Evolutionary conservation across 2,797 vertebrate species (phyloP).

Genomic region (Chrosomus eos): DNA sequence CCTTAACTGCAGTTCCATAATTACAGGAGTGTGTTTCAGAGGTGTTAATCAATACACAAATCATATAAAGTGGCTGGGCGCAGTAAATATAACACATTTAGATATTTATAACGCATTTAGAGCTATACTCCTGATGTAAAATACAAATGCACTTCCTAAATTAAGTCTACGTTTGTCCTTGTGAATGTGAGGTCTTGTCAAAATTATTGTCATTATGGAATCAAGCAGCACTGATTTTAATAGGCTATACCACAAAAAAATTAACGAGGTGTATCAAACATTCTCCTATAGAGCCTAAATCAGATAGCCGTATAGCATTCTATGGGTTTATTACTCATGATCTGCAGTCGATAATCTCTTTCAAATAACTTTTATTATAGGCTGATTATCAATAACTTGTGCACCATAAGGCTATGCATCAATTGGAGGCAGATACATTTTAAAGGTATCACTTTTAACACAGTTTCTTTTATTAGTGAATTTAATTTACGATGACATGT

Average conservation of each 20-base stretch:
- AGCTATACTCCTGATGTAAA: not conserved
- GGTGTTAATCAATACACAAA: conserved; percentile 10
- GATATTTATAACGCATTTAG: conserved; percentile 3
- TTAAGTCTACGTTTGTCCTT: not conserved
- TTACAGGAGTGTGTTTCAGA: not conserved
- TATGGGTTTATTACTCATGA: not conserved
- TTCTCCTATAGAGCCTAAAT: not conserved
- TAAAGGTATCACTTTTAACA: not conserved
- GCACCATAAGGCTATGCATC: conserved; percentile 22
- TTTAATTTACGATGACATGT: not conserved
- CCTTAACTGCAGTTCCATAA: conserved; percentile 2
- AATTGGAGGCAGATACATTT: not conserved
- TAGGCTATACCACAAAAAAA: not conserved
- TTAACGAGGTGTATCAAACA: not conserved
- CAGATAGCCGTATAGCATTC: not conserved
- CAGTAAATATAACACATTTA: not conserved
- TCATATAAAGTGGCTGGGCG: not conserved
- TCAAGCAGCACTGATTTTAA: conserved; percentile 3
- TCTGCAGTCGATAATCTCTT: conserved; percentile 38
- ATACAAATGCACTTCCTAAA: not conserved
- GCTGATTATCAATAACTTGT: conserved; percentile 41
- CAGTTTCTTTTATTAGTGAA: not conserved
- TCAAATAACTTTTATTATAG: conserved; percentile 43
- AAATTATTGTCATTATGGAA: not conserved
- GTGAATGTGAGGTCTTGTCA: not conserved